Evolutionary conservation across 1,140 invertebrate genomes (phyloP), one percentile per base, ranked within the genome.

Genomic region (Trichonephila clavata): DNA sequence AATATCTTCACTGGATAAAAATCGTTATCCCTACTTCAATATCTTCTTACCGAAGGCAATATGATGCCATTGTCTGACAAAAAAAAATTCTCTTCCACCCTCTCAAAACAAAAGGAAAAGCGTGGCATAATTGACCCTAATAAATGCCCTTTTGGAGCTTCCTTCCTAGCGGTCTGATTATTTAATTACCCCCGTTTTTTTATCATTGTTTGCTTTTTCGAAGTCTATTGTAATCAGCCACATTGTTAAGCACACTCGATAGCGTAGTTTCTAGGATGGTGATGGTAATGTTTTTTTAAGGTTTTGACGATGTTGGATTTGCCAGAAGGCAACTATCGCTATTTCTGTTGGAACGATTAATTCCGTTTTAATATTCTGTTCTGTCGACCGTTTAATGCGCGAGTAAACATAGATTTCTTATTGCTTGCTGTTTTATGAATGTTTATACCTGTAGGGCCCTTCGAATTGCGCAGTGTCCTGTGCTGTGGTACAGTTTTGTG

Each of bases 351-450:
- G 71, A 77, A 77, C 71, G 71, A 77, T 77, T 77, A 77, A 77
- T 77, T 77, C 71, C 27, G 71, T 32, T 77, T 77, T 77, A 77
- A 77, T 77, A 77, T 77, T 77, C 71, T 77, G 71, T 77, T 77
- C 27, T 24, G 27, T 18, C 71, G 27, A 77, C 71, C 18, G 27
- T 16, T 32, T 77, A 77, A 77, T 77, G 68, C 14, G 71, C 71
- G 27, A 18, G 27, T 77, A 20, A 77, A 77, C 71, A 77, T 77
- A 21, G 71, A 39, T 77, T 77, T 77, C 71, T 77, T 77, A 39
- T 77, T 32, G 24, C 68, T 39, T 77, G 13, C 65, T 6, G 27
- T 77, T 77, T 27, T 32, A 18, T 18, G 27, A 14, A 27, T 20
- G 71, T 77, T 3, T 77, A 24, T 39, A 39, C 18, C 10, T 77